phyloP scores from a whole-genome alignment of 2,888 invertebrate species.

The Lasioglossum zephyrum region DNA sequence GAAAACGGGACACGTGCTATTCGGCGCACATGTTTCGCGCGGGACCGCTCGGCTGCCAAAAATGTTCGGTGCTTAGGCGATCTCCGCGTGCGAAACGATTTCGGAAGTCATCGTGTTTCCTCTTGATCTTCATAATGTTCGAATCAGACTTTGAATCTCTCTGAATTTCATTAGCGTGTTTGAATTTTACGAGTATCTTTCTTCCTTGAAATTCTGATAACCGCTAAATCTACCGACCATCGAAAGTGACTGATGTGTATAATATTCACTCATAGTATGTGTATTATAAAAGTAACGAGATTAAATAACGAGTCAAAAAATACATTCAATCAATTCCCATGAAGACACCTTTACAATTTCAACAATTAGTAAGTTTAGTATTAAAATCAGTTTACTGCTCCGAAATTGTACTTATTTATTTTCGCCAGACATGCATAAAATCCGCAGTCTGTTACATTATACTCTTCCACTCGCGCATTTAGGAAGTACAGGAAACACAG shows the following conservation, averaged over 20 bases:
- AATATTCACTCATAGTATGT: too few relatives aligned
- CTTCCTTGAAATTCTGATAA: neutral
- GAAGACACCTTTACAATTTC: too few relatives aligned
- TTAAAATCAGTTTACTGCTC: neutral
- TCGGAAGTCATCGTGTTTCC: neutral
- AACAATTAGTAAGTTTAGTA: too few relatives aligned
- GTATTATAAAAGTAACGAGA: too few relatives aligned
- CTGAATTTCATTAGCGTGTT: neutral
- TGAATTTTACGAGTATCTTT: neutral
- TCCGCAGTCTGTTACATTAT: too few relatives aligned
- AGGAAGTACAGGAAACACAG: neutral
- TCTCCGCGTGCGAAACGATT: neutral
- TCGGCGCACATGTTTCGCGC: slow-evolving; percentile 23
- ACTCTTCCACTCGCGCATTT: neutral
- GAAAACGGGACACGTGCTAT: slow-evolving; percentile 15
- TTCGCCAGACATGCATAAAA: neutral
- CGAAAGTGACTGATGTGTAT: too few relatives aligned
- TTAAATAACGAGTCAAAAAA: too few relatives aligned
- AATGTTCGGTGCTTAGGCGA: neutral
- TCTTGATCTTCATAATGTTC: neutral
- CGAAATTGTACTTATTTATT: neutral
- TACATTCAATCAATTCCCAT: too few relatives aligned
- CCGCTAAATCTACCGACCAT: too few relatives aligned
- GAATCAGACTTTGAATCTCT: too few relatives aligned
- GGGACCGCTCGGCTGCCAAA: slow-evolving; percentile 16